Evolutionary conservation across 2,113 vertebrate genomes (phyloP).

Genomic region (Perognathus longimembris): DNA sequence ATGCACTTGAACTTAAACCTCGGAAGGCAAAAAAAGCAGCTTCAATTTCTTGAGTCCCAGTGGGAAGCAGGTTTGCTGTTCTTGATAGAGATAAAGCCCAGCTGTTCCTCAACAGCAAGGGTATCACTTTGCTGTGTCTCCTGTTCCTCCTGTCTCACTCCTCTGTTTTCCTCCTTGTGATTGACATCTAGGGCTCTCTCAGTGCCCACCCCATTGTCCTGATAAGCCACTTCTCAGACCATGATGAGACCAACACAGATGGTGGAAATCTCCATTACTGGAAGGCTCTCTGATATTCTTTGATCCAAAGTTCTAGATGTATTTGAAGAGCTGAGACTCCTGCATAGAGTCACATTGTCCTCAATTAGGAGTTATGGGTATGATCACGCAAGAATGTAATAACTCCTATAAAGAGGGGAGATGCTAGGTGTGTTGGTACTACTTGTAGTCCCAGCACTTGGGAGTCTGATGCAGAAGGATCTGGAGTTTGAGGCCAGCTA

Average conservation of each 20-base stretch:
- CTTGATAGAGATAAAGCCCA: not conserved
- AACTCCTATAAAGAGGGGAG: not conserved
- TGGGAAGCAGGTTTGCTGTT: not conserved
- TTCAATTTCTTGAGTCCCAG: not conserved
- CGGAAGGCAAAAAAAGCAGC: not conserved
- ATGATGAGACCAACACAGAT: not conserved
- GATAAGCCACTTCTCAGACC: not conserved
- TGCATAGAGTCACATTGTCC: not conserved
- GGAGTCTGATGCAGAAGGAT: too few species aligned
- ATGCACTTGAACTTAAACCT: constrained; percentile 42
- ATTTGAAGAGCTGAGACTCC: not conserved
- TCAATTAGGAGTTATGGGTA: not conserved
- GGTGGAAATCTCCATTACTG: fast-evolving
- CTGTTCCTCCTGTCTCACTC: not conserved
- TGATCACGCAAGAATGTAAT: not conserved
- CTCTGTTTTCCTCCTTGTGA: not conserved
- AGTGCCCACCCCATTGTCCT: fast-evolving
- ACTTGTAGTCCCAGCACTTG: not conserved
- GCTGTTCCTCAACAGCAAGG: not conserved
- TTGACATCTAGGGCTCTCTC: not conserved
- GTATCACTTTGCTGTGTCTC: too few species aligned
- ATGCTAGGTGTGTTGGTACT: not conserved
- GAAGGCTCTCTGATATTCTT: not conserved
- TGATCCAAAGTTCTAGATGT: not conserved
- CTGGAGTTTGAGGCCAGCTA: not conserved